Percentiles rank a stretch among this genome's conserved stretches.
These are phyloP conservation scores for Oreohelix idahoensis DNA, from an alignment of 1,140 invertebrate species.

Conservation along the genomic window DNA sequence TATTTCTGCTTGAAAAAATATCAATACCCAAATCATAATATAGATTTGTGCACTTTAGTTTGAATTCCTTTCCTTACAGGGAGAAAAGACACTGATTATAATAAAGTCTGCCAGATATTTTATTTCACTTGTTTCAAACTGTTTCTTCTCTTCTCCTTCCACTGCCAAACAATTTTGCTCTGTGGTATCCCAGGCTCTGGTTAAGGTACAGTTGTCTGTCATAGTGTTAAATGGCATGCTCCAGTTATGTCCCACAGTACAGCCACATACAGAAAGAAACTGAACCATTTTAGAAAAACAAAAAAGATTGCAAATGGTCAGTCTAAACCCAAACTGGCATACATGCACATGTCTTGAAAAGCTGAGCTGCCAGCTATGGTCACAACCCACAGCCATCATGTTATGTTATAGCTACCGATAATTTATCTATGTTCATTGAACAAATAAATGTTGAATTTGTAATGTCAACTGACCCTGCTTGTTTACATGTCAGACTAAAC, in stretches of 20 bases:
- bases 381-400: too few relatives aligned
- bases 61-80: too few relatives aligned
- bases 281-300: not conserved
- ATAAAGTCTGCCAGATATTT: too few relatives aligned
- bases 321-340: slow-evolving; percentile 1
- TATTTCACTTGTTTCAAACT: not conserved
- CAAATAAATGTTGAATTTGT: too few relatives aligned
- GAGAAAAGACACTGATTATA: too few relatives aligned
- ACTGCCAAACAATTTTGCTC: not conserved
- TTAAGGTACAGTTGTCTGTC: slow-evolving; percentile 40
- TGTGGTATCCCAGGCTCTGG: slow-evolving; percentile 19
- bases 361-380: not conserved
- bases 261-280: not conserved
- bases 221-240: slow-evolving; percentile 28
- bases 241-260: not conserved
- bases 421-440: too few relatives aligned
- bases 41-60: too few relatives aligned
- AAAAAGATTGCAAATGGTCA: not conserved
- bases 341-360: not conserved
- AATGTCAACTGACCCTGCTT: too few relatives aligned
- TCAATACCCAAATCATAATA: too few relatives aligned
- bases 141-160: slow-evolving; percentile 11
- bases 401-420: too few relatives aligned
- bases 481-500: too few relatives aligned
- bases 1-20: too few relatives aligned